Percentiles rank a stretch among this genome's conserved stretches.
Conservation (phyloP, 2,113 vertebrate species). For the Daphoenositta chrysoptera region DNA sequence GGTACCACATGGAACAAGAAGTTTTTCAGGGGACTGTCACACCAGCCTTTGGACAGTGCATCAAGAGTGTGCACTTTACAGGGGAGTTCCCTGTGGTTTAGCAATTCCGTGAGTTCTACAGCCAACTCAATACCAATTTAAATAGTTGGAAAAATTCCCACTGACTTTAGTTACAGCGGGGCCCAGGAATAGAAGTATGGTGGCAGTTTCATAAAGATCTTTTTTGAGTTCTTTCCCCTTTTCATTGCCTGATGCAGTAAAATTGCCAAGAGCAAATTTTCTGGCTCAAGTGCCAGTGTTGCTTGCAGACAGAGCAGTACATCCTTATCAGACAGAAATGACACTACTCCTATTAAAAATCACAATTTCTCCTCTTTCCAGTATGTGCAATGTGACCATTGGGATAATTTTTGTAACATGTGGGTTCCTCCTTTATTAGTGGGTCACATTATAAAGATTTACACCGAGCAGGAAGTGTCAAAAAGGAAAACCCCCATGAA, state of each 20-base stretch:
- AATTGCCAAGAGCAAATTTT: not conserved
- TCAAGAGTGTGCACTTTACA: not conserved
- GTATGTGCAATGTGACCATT: not conserved
- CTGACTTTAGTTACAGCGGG: not conserved
- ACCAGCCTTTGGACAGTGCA: not conserved
- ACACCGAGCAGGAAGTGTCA: not conserved
- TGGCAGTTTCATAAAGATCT: not conserved
- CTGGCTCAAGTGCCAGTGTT: not conserved
- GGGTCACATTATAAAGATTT: not conserved
- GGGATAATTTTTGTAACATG: not conserved
- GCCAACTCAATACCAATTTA: not conserved
- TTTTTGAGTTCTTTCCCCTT: not conserved
- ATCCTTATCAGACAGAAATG: not conserved
- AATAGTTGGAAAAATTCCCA: not conserved
- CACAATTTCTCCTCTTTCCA: not conserved
- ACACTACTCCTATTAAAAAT: not conserved
- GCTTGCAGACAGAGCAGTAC: not conserved
- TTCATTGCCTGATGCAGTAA: not conserved
- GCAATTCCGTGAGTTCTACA: not conserved
- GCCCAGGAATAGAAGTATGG: not conserved
- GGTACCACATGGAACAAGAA: not conserved
- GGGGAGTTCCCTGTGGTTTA: not conserved
- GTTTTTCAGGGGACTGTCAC: not conserved
- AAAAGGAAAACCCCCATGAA: not conserved
- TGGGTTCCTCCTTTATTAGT: not conserved